Evolutionary conservation across 2,113 vertebrate genomes (phyloP), one percentile per base, ranked within the genome.

Genomic region (Physeter macrocephalus): DNA sequence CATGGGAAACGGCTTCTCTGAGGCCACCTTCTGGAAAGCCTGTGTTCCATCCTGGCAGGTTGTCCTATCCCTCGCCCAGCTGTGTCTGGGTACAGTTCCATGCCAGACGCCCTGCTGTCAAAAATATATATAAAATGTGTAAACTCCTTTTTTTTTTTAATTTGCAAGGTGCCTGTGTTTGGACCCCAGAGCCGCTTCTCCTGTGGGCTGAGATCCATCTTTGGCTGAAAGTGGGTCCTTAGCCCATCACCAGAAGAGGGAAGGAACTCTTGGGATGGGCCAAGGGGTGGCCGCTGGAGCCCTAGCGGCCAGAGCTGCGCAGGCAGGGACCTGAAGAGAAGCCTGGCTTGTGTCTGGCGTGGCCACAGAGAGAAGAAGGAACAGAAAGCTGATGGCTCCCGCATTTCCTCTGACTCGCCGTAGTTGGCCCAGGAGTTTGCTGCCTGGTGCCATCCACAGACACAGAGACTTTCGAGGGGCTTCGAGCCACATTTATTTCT

Each of bases 111-210:
- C 39, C 7, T 64, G 34, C 71, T 67, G 62, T 10, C 14, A 29
- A 82, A 54, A 46, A 34, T 6, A 10, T 0, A 46, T 0, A n/a
- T 0, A 12, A 5, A 6, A 9, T 4, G 3, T n/a, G 12, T 39
- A 69, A 71, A 49, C n/a, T 27, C 23, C n/a, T n/a, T 41, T 34
- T 36, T 49, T 39, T 27, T 9, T 12, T 13, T 8, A 54, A 61
- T 54, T 78, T 36, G 8, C 5, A 15, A 72, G n/a, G 34, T 1
- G 27, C 9, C 17, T 11, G 34, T 0, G 6, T 67, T 4, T 17
- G 21, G 39, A 52, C 6, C 61, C 80, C 27, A 11, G 31, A n/a
- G 31, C 29, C 12, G 52, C 39, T 21, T 34, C 20, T 62, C 29
- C 52, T 3, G 0, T 17, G 21, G 31, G n/a, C 43, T 62, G 39